phyloP scores from a whole-genome alignment of 2,888 invertebrate genomes.

The Abrostola triplasia region DNA sequence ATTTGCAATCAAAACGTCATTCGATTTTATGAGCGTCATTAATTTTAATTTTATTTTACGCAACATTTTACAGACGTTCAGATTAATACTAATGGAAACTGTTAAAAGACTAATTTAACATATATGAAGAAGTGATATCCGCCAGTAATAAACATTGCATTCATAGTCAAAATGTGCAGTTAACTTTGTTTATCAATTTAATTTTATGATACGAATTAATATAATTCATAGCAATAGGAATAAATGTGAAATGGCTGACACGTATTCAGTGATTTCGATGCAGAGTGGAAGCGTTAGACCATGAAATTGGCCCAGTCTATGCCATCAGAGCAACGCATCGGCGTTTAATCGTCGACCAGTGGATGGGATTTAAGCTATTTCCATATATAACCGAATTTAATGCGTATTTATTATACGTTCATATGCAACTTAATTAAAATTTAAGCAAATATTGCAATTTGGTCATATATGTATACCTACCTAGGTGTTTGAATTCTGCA shows the following conservation, averaged over 20 bases:
- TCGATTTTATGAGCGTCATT: constrained; percentile 38
- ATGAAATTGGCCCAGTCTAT: constrained; percentile 85
- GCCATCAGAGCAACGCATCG: constrained; percentile 75
- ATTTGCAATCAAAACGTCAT: constrained; percentile 32
- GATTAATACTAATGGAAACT: constrained; percentile 18
- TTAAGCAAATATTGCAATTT: constrained; percentile 3
- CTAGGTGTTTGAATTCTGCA: neutral
- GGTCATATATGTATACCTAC: no score
- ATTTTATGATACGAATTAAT: constrained; percentile 18
- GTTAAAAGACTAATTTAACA: constrained; percentile 23
- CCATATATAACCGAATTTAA: constrained; percentile 68
- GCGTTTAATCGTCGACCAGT: constrained; percentile 73
- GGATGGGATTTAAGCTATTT: constrained; percentile 73
- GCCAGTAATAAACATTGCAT: constrained; percentile 11
- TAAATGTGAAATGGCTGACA: constrained; percentile 49
- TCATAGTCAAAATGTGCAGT: neutral
- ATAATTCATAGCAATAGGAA: constrained; percentile 54
- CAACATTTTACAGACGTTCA: constrained; percentile 21
- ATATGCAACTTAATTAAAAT: constrained; percentile 33
- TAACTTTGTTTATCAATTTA: constrained; percentile 2
- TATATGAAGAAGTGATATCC: constrained; percentile 27
- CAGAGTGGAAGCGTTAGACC: constrained; percentile 83
- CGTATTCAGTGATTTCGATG: constrained; percentile 70
- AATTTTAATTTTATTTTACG: constrained; percentile 33
- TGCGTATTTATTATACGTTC: constrained; percentile 22